A percentile compares a stretch with the other conserved stretches of the same genome.
Conservation (phyloP, 2,888 invertebrate genomes). For the Tetragnatha montana region DNA sequence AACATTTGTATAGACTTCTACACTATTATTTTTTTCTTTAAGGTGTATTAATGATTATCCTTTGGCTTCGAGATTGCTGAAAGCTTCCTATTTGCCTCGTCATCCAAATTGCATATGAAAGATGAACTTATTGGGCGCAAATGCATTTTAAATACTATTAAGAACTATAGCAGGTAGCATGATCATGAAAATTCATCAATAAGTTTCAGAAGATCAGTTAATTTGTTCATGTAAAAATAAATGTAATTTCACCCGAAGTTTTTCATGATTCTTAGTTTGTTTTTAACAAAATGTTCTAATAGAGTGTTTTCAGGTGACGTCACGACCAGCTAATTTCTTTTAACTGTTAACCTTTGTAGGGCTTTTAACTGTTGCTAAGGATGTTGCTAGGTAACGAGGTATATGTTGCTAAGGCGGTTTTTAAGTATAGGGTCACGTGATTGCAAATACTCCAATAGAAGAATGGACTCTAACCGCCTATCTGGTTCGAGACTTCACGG, state of each 20-base stretch:
- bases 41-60: background rate
- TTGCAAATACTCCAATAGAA: too few relatives aligned
- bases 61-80: background rate
- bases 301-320: too few relatives aligned
- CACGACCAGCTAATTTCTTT: too few relatives aligned
- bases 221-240: background rate
- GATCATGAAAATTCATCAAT: background rate
- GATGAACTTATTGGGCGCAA: background rate
- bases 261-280: background rate
- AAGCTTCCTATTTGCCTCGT: background rate
- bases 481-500: too few relatives aligned
- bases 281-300: background rate
- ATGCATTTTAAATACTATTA: background rate
- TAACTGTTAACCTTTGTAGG: too few relatives aligned
- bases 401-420: too few relatives aligned
- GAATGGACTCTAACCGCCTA: too few relatives aligned
- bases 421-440: too few relatives aligned
- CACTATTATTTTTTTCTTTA: background rate
- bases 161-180: background rate
- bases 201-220: background rate
- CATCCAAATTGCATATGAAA: background rate
- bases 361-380: too few relatives aligned
- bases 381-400: too few relatives aligned
- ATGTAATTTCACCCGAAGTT: background rate
- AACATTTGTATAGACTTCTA: background rate